Evolutionary conservation across 1,140 invertebrate genomes (phyloP), one percentile per base, ranked within the genome.

Genomic region (Asobara japonica): DNA sequence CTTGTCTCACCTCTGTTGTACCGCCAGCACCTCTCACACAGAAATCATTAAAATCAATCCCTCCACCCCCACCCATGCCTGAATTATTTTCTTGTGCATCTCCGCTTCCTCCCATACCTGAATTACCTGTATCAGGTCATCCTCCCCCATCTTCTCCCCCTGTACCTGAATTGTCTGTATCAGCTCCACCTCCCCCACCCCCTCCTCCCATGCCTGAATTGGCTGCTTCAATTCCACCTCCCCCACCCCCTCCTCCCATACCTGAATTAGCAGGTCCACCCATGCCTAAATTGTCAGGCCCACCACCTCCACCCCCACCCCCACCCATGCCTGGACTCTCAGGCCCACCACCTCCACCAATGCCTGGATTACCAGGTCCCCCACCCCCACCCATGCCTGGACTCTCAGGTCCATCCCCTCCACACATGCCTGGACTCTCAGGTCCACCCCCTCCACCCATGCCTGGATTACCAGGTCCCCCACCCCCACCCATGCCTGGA

Each of bases 391-490:
- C 87, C 4, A 80, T 86, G 78, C 82, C 85, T 6, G 87, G 85
- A 31, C 88, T 84, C 60, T 84, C 89, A 36, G 92, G 90, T 18
- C 7, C 45, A 11, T 84, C 88, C 5, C 85, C 87, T 11, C 90
- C 85, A 45, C 80, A 81, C 2, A 70, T 76, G 61, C 69, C 72
- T 33, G 74, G 61, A 62, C 51, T 73, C 16, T 3, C 20, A 22
- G 62, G 29, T 20, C 86, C 88, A 7, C 86, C 88, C 16, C 88
- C 87, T 11, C 88, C 87, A 3, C 87, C 86, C 20, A 76, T 74
- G 73, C 76, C 68, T 16, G 78, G 76, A 61, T 51, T 77, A 65
- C 41, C 60, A 48, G 60, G 78, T 0, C 82, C 83, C 11, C 76
- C 83, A 29, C 85, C 86, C 18, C 80, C 85, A 11, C 82, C 85